These are phyloP conservation scores for Lumbricus terrestris DNA, from an alignment of 2,888 invertebrate species.

Conservation along the genomic window DNA sequence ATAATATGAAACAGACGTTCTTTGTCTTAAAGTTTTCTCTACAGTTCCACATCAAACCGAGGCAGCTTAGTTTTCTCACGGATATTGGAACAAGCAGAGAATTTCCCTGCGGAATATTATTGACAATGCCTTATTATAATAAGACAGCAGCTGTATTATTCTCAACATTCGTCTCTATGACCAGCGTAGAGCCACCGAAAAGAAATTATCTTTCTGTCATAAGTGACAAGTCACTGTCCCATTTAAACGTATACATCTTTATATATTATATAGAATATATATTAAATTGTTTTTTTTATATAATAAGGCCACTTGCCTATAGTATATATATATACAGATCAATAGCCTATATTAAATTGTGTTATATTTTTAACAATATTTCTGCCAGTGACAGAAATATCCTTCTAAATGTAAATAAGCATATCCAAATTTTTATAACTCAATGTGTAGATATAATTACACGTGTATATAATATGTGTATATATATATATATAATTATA, in stretches of 20 bases:
- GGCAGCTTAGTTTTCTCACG: not conserved
- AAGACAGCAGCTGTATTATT: not conserved
- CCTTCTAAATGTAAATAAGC: too few species aligned
- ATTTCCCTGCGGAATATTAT: not conserved
- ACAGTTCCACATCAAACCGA: not conserved
- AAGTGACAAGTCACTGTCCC: not conserved
- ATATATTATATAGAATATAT: too few species aligned
- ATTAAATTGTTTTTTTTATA: too few species aligned
- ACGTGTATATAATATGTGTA: too few species aligned
- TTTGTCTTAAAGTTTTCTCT: not conserved
- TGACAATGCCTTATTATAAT: not conserved
- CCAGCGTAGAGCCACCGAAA: not conserved
- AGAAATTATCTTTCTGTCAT: not conserved
- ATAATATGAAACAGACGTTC: not conserved
- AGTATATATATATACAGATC: too few species aligned
- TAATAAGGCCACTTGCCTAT: too few species aligned
- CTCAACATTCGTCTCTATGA: not conserved
- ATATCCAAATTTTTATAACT: too few species aligned
- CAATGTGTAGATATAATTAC: too few species aligned
- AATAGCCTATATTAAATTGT: too few species aligned
- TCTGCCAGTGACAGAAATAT: too few species aligned
- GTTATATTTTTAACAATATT: too few species aligned
- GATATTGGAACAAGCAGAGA: not conserved
- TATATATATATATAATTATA: too few species aligned
- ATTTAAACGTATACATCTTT: not conserved